A percentile compares a stretch with the other conserved stretches of the same genome.
These are phyloP conservation scores for Neuroterus valhalla DNA, from an alignment of 1,140 invertebrate genomes.

Conservation along the genomic window DNA sequence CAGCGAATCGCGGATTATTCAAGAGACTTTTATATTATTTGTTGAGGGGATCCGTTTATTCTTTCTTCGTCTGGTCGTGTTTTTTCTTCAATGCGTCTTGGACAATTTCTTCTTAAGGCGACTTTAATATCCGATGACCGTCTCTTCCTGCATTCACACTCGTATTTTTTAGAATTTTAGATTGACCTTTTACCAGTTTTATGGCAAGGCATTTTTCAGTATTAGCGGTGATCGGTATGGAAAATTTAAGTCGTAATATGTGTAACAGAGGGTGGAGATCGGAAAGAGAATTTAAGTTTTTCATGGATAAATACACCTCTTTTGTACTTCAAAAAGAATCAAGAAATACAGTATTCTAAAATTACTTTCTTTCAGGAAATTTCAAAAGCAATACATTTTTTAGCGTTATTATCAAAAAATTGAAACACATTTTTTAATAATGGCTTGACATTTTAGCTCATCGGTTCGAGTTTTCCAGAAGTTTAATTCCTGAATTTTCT, in stretches of 20 bases:
- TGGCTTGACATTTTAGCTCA: no score
- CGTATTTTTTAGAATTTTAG: conserved; percentile 12
- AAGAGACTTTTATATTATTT: conserved; percentile 22
- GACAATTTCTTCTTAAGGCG: conserved; percentile 21
- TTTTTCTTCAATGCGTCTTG: not conserved
- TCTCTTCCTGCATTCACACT: not conserved
- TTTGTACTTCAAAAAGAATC: no score
- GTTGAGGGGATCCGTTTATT: not conserved
- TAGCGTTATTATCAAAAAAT: no score
- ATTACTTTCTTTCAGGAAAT: no score
- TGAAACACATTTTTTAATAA: no score
- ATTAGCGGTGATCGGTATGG: not conserved
- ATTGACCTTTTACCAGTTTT: conserved; percentile 20
- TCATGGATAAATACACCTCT: no score
- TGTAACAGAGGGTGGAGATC: not conserved
- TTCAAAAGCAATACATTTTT: no score
- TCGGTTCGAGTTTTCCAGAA: no score
- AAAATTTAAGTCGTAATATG: not conserved
- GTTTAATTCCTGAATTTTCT: no score
- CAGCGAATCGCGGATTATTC: conserved; percentile 29
- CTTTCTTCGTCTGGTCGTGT: conserved; percentile 14
- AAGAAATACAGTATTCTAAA: no score
- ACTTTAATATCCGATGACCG: conserved; percentile 19
- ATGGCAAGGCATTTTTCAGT: not conserved
- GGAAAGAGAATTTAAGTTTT: not conserved